Evolutionary conservation across 2,113 vertebrate genomes (phyloP).

Genomic region (Carassius gibelio): DNA sequence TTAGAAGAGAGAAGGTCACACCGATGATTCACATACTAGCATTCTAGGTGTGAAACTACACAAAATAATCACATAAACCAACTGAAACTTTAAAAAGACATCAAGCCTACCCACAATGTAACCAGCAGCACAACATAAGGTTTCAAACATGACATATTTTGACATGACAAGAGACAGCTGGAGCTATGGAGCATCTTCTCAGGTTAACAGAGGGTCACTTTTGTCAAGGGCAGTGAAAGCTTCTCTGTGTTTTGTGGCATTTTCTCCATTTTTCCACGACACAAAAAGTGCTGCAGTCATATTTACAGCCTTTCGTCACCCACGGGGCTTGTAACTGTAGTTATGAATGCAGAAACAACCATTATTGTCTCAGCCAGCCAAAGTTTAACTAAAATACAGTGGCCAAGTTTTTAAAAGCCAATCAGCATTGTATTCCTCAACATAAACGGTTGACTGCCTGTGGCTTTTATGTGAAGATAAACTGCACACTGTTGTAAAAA

Average conservation of each 20-base stretch:
- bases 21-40: background rate
- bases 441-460: background rate
- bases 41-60: background rate
- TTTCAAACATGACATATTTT: too few species aligned
- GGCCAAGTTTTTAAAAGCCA: background rate
- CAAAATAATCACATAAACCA: background rate
- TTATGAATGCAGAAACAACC: background rate
- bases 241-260: background rate
- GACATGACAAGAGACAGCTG: too few species aligned
- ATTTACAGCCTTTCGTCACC: constrained; percentile 11
- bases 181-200: background rate
- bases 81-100: background rate
- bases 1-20: background rate
- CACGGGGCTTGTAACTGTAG: background rate
- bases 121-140: background rate
- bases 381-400: background rate
- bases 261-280: constrained; percentile 1
- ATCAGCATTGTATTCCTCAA: background rate
- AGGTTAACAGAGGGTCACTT: background rate
- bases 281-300: constrained; percentile 1
- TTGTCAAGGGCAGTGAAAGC: constrained; percentile 19
- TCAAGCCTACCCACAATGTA: background rate
- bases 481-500: constrained; percentile 1
- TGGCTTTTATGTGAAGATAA: background rate
- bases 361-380: background rate